A percentile compares a stretch with the other conserved stretches of the same genome.
Evolutionary conservation across 2,888 invertebrate species (phyloP).

Genomic region (Pterobdella sp.): DNA sequence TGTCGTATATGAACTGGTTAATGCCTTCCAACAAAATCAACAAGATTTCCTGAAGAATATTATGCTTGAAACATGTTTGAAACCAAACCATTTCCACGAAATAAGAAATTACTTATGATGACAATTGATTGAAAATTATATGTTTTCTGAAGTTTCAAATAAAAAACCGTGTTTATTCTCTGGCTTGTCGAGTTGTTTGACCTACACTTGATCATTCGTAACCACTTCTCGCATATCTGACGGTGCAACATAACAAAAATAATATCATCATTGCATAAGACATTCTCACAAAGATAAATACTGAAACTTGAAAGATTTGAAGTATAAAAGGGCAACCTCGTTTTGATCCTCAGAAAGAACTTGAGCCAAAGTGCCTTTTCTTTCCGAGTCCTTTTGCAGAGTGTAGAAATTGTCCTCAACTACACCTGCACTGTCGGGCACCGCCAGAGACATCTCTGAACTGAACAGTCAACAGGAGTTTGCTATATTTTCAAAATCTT

Average conservation of each 20-base stretch:
- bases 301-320: too few species aligned
- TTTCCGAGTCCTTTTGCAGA: constrained; percentile 5
- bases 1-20: neutral
- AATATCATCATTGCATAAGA: too few species aligned
- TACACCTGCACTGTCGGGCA: neutral
- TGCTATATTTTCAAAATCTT: too few species aligned
- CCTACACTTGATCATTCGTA: neutral
- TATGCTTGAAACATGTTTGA: too few species aligned
- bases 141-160: neutral
- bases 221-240: constrained; percentile 18
- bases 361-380: neutral
- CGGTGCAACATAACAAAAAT: too few species aligned
- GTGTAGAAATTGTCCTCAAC: constrained; percentile 3
- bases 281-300: too few species aligned
- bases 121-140: neutral
- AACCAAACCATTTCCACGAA: too few species aligned
- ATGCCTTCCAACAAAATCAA: neutral
- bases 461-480: too few species aligned
- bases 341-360: neutral
- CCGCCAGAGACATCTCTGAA: neutral
- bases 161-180: neutral
- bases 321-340: too few species aligned
- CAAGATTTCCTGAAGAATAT: constrained; percentile 13
- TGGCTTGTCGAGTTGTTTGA: neutral
- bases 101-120: neutral